Evolutionary conservation across 2,888 invertebrate species (phyloP), one percentile per base, ranked within the genome.

Genomic region (Meandrusa payeni): DNA sequence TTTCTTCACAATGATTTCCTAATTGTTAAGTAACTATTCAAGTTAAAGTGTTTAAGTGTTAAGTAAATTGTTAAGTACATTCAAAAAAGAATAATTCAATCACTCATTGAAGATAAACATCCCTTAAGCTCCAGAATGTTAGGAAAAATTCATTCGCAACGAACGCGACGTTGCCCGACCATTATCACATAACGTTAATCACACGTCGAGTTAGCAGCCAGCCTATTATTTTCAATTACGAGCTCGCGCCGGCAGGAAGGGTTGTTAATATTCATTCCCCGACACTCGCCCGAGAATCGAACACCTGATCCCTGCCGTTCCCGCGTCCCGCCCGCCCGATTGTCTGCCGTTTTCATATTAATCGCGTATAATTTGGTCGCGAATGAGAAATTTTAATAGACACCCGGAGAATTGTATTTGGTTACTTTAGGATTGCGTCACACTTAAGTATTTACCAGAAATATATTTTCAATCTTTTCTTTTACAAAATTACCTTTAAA

Each of bases 181-280:
- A 51, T 73, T 69, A 76, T 74, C 69, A 58, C 62, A 71, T 77
- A 71, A 77, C 63, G 68, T 64, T 76, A 77, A 78, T 79, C 71
- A 64, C 57, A 50, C 64, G 71, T 69, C 73, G 62, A 57, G 59
- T 64, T 64, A 69, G 62, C 47, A 42, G 55, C 59, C 59, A 41
- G 63, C 66, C 82, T 75, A 85, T 86, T 81, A 83, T 75, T 86
- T 72, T 81, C 83, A 78, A 82, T 85, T 83, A 83, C 63, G 29
- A 26, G 52, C 51, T 46, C 54, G 55, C 57, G 57, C 50, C 51
- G 51, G 48, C 55, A 62, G 63, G 72, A 83, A 83, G 82, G 83
- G 82, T 82, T 85, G 82, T 86, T 86, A 81, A 81, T 85, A 81
- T 83, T 77, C 78, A 81, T 83, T 76, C 61, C 51, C 49, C 61